Conservation (phyloP, 2,888 invertebrate species). For the Spilosoma lubricipeda region DNA sequence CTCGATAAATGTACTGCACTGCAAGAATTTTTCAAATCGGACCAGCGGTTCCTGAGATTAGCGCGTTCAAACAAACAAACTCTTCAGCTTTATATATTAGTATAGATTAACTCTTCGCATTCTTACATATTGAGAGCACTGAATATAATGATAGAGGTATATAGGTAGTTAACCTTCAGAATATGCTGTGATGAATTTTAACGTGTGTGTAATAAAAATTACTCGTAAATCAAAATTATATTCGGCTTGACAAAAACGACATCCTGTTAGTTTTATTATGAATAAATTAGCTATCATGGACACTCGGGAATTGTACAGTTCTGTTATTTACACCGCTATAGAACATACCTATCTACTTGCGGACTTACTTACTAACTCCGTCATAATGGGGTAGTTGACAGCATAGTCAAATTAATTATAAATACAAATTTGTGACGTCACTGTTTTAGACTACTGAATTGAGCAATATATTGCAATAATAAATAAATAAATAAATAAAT, state of each 20-base stretch:
- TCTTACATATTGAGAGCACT: slow-evolving; percentile 18
- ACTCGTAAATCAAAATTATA: slow-evolving; percentile 38
- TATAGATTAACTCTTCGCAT: background rate
- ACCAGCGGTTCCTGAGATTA: no score
- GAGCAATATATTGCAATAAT: no score
- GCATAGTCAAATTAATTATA: no score
- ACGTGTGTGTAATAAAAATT: slow-evolving; percentile 44
- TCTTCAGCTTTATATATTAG: no score
- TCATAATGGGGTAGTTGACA: no score
- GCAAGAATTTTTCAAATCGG: no score
- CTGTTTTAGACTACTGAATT: no score
- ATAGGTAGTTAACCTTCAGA: slow-evolving; percentile 37
- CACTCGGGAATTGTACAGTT: slow-evolving; percentile 39
- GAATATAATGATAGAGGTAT: slow-evolving; percentile 19
- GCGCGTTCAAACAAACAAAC: no score
- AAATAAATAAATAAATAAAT: no score
- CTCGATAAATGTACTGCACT: no score
- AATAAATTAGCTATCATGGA: slow-evolving; percentile 40
- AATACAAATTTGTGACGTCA: no score
- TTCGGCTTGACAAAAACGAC: slow-evolving; percentile 48
- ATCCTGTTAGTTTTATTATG: slow-evolving; percentile 39
- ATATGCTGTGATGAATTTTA: slow-evolving; percentile 42
- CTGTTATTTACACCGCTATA: slow-evolving; percentile 5
- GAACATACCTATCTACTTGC: background rate
- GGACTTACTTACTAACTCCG: background rate